These are phyloP conservation scores for Cantharis flavilabris DNA, from an alignment of 2,888 invertebrate species.

Conservation along the genomic window DNA sequence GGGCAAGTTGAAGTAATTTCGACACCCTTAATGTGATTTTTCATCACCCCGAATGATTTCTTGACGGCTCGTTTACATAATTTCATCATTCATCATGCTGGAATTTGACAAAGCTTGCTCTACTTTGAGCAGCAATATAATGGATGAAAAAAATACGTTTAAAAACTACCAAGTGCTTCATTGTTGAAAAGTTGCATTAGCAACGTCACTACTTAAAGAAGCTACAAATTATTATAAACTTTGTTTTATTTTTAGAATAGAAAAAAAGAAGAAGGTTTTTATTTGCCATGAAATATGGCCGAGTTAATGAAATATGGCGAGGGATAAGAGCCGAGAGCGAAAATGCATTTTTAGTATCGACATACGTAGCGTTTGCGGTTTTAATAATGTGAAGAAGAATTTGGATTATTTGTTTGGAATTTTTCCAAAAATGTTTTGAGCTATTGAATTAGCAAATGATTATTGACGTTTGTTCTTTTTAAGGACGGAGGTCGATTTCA, in stretches of 20 bases:
- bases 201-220: conserved; percentile 1
- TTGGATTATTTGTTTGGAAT: neutral
- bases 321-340: neutral
- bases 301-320: neutral
- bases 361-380: neutral
- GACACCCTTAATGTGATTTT: conserved; percentile 27
- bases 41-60: conserved; percentile 32
- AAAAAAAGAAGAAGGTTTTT: neutral
- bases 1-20: conserved; percentile 23
- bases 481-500: neutral
- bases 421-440: neutral
- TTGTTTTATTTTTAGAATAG: neutral
- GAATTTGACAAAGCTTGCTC: conserved; percentile 25
- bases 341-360: neutral
- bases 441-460: neutral
- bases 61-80: conserved; percentile 39
- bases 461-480: neutral
- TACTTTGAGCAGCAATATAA: conserved; percentile 20
- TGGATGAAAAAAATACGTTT: conserved; percentile 22
- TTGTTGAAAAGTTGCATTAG: conserved; percentile 19
- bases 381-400: neutral
- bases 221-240: conserved; percentile 2
- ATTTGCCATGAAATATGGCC: neutral
- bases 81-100: conserved; percentile 38
- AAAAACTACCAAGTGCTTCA: conserved; percentile 23